Percentiles rank a stretch among this genome's conserved stretches.
phyloP scores from a whole-genome alignment of 1,140 invertebrate species.

The Drosophila bipectinata region DNA sequence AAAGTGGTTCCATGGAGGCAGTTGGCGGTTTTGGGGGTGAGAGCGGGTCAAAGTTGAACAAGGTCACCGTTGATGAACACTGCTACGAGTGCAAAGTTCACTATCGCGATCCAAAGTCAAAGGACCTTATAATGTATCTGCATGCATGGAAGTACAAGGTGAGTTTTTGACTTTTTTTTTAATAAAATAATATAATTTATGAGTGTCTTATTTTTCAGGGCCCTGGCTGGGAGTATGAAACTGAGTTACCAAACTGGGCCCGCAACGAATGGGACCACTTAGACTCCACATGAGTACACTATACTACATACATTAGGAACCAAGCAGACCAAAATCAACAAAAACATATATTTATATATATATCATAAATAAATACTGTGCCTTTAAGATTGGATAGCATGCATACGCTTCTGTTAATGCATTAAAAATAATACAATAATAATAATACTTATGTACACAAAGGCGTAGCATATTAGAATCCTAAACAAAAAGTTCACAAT shows the following conservation, averaged over 20 bases:
- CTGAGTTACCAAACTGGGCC: conserved; percentile 94
- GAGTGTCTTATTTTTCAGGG: conserved; percentile 85
- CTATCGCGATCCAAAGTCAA: conserved; percentile 95
- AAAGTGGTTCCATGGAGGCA: conserved; percentile 19
- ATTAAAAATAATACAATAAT: conserved; percentile 22
- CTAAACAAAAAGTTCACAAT: conserved; percentile 35
- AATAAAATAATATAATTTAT: background rate
- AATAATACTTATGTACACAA: conserved; percentile 34
- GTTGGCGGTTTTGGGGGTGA: background rate
- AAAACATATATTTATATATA: conserved; percentile 41
- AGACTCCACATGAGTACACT: conserved; percentile 45
- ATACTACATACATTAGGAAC: conserved; percentile 21
- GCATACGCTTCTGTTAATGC: conserved; percentile 34
- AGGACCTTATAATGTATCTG: conserved; percentile 97
- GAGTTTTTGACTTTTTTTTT: background rate
- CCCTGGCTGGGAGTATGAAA: conserved; percentile 95
- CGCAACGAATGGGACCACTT: conserved; percentile 89
- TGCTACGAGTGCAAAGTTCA: conserved; percentile 97
- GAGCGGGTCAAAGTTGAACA: conserved; percentile 85
- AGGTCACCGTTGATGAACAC: conserved; percentile 92
- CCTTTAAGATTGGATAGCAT: conserved; percentile 54
- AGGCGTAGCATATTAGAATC: conserved; percentile 31
- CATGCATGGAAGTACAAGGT: conserved; percentile 96
- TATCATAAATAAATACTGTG: conserved; percentile 51
- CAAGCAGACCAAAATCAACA: conserved; percentile 47